Evolutionary conservation across 2,113 vertebrate genomes (phyloP).

Genomic region (Eptesicus fuscus): DNA sequence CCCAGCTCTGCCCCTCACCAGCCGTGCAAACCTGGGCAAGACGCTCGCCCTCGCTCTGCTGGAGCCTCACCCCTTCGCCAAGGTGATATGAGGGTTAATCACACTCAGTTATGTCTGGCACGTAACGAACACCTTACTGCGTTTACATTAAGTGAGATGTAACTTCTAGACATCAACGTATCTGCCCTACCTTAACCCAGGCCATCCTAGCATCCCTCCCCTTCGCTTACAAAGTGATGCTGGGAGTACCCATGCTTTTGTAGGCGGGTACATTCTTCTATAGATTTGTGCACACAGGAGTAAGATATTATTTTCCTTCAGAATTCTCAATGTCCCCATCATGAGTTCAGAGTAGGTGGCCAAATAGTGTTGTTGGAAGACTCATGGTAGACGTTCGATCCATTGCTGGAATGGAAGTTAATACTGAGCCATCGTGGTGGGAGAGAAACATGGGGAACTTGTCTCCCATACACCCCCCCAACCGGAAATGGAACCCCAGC

Average conservation of each 20-base stretch:
- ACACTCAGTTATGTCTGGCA: background rate
- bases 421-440: background rate
- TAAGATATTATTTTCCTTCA: background rate
- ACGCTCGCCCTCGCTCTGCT: background rate
- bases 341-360: background rate
- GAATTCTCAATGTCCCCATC: background rate
- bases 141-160: background rate
- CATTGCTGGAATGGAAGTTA: constrained; percentile 4
- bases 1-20: background rate
- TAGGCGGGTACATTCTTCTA: background rate
- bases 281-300: background rate
- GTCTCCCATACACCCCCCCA: background rate
- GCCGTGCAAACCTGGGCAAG: background rate
- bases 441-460: background rate
- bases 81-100: background rate
- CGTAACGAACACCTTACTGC: background rate
- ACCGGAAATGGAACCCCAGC: background rate
- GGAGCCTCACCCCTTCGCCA: background rate
- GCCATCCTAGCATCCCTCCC: background rate
- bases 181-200: background rate
- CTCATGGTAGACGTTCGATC: background rate
- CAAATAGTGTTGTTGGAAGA: background rate
- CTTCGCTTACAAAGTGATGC: background rate
- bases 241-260: background rate
- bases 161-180: background rate